Evolutionary conservation across 2,797 vertebrate species (phyloP).

Genomic region (Chloroceryle amazona): DNA sequence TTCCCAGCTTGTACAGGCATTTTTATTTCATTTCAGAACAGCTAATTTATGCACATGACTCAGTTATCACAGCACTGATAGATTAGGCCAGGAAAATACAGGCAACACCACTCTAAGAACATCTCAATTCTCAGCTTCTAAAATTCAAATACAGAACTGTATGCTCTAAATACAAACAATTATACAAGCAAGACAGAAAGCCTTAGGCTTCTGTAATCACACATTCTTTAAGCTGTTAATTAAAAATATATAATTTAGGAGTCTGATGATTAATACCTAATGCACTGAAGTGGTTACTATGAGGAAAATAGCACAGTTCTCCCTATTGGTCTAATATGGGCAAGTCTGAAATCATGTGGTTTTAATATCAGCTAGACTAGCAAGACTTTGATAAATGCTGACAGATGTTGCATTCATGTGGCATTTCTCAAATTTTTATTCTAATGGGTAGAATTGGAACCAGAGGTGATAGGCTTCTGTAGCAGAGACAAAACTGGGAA

Average conservation of each 20-base stretch:
- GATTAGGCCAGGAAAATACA: background rate
- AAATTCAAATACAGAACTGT: background rate
- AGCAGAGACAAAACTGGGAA: background rate
- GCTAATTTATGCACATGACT: constrained; percentile 25
- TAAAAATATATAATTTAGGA: background rate
- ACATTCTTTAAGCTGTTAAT: background rate
- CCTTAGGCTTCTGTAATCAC: background rate
- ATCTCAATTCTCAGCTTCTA: background rate
- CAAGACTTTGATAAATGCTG: constrained; percentile 3
- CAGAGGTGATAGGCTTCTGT: background rate
- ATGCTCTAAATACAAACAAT: background rate
- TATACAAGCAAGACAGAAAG: background rate
- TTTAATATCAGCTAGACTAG: background rate
- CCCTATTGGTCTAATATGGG: background rate
- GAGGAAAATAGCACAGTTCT: background rate
- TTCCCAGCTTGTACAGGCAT: background rate
- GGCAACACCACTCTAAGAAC: background rate
- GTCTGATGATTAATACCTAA: background rate
- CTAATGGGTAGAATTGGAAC: background rate
- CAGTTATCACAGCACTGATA: background rate
- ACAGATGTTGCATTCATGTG: background rate
- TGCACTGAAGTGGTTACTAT: background rate
- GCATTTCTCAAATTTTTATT: background rate
- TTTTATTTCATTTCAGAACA: background rate
- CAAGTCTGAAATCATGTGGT: background rate